Base-by-base conservation (phyloP, 2,797 vertebrate species). In the Helostoma temminkii region DNA sequence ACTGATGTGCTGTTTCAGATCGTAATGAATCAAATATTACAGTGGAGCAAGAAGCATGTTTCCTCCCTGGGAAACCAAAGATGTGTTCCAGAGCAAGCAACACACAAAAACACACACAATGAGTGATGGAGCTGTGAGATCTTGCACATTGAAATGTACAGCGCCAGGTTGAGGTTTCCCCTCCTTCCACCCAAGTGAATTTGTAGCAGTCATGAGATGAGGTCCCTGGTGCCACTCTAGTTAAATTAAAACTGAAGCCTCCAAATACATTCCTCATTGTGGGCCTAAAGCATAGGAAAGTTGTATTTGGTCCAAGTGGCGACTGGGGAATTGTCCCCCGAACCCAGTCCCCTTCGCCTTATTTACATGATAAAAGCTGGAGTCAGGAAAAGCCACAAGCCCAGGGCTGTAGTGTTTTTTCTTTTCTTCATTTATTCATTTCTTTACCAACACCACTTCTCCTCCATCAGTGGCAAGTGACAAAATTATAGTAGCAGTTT, bases 291-390 rank as follows among this genome's bases (percentile, higher is more conserved):
- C 86, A 76, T 80, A 92, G 90, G 87, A 92, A 94, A 95, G 93
- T 94, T 93, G 94, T 92, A 94, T 96, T 96, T 96, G 91, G 91
- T 91, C 93, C 94, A 95, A 96, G 93, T 92, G 93, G 92, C 65
- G 92, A 87, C 94, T 90, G 83, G 95, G 95, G 96, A 96, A 95
- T 96, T 95, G 94, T 89, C 84, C 90, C 82, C 37, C 81, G 88
- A 87, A 90, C 85, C 89, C 76, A 85, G 75, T 86, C 83, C 84
- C 75, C 77, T 84, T 94, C 90, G 85, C 92, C 92, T 94, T 95
- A 96, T 97, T 97, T 97, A 95, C 95, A 96, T 97, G 95, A 96
- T 95, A 96, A 97, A 96, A 92, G 95, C 93, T 52, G 79, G 90
- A 90, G 89, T 88, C 89, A 87, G 75, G 81, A 87, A 86, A 87